A percentile compares a stretch with the other conserved stretches of the same genome.
These are phyloP conservation scores for Fregetta grallaria DNA, from an alignment of 2,113 vertebrate species.

Conservation along the genomic window DNA sequence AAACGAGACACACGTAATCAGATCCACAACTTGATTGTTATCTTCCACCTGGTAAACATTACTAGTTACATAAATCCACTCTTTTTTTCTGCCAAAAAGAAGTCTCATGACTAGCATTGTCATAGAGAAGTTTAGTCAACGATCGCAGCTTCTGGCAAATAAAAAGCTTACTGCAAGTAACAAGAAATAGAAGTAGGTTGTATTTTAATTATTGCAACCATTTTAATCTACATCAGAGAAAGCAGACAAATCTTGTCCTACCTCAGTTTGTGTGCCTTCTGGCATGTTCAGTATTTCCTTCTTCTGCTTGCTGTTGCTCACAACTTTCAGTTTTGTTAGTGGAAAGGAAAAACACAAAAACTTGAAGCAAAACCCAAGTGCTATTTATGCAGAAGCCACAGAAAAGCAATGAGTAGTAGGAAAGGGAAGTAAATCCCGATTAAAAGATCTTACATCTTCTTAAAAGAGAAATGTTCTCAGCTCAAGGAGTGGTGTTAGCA, in stretches of 20 bases:
- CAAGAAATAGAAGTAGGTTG: not conserved
- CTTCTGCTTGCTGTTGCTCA: not conserved
- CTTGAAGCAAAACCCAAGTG: not conserved
- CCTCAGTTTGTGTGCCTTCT: not conserved
- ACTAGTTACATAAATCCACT: not conserved
- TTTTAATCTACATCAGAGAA: not conserved
- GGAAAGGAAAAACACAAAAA: not conserved
- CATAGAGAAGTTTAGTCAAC: not conserved
- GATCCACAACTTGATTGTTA: not conserved
- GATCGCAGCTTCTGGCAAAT: not conserved
- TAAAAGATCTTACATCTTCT: not conserved
- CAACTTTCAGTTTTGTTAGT: not conserved
- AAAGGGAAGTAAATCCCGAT: not conserved
- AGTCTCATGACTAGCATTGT: not conserved
- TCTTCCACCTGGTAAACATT: not conserved
- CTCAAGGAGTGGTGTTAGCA: not conserved
- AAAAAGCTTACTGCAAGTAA: not conserved
- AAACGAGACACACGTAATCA: not conserved
- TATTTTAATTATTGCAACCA: not conserved
- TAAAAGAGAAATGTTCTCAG: not conserved
- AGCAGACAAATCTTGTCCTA: not conserved
- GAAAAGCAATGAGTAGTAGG: not conserved
- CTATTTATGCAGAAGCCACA: not conserved
- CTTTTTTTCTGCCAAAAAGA: not conserved
- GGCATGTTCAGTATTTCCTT: not conserved